Evolutionary conservation across 2,797 vertebrate genomes (phyloP), one percentile per base, ranked within the genome.

Genomic region (Danionella dracula): DNA sequence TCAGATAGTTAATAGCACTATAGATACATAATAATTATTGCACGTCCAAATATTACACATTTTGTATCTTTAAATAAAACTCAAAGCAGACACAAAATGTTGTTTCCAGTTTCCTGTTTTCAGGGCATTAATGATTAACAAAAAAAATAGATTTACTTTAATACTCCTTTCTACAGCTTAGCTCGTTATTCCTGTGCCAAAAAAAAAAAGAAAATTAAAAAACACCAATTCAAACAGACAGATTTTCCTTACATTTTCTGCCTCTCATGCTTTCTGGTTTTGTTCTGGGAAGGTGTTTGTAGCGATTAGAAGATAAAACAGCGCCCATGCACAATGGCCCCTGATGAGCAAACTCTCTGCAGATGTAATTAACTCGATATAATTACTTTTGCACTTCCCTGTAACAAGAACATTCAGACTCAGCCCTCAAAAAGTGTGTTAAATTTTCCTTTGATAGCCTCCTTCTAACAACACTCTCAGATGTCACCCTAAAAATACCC

Each of bases 301-400:
- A 38, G 11, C 15, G 62, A 54, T 46, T n/a, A 55, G 2, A 48
- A 31, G 34, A 56, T 51, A 42, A 66, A 40, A 58, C 56, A 41
- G 42, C 42, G 62, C 44, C 29, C 48, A 60, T 31, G 48, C 37
- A 68, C 48, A 71, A 58, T 51, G 10, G 35, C 45, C 65, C n/a
- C 71, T 37, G 45, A 45, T 49, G 60, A 66, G 46, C 32, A 15
- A 46, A 76, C 68, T 37, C 51, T 53, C 15, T 59, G 44, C 37
- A 61, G n/a, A 61, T 57, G 40, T 57, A 73, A 76, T 76, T 60
- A 73, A 35, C 58, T 70, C 45, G n/a, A 51, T 31, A 37, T 54
- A 76, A 72, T 70, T 72, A 67, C 59, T 67, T 70, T 76, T 31
- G 57, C 64, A 68, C 57, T 66, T 46, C 32, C n/a, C 19, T 45